phyloP scores from a whole-genome alignment of 2,113 vertebrate species.

The Petrocephalus microphthalmus region DNA sequence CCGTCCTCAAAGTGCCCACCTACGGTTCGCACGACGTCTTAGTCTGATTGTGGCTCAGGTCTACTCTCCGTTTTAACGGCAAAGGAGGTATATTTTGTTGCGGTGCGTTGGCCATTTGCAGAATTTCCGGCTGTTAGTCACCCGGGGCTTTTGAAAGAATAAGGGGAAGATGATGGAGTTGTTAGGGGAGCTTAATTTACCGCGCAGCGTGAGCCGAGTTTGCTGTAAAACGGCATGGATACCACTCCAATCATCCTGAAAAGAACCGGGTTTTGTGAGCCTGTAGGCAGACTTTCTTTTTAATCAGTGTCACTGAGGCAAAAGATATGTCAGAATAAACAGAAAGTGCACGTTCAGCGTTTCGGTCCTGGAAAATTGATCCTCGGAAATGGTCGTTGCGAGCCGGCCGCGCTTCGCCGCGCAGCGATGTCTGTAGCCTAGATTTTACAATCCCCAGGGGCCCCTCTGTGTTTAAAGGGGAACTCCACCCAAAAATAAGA shows the following conservation, averaged over 20 bases:
- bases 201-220: neutral
- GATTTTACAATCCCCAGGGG: neutral
- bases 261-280: neutral
- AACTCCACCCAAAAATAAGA: neutral
- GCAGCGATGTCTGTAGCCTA: neutral
- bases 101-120: neutral
- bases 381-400: neutral
- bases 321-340: neutral
- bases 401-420: neutral
- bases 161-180: neutral
- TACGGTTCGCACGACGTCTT: neutral
- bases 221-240: neutral
- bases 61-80: neutral
- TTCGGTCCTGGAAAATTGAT: neutral
- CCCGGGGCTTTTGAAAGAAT: neutral
- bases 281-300: neutral
- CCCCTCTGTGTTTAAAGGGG: neutral
- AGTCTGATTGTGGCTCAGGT: neutral
- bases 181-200: neutral
- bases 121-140: neutral
- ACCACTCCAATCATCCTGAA: neutral
- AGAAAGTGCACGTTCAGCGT: neutral
- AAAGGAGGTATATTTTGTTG: neutral
- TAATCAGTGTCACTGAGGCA: neutral
- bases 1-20: neutral